Conservation (phyloP, 2,113 vertebrate genomes). For the Sitta europaea region DNA sequence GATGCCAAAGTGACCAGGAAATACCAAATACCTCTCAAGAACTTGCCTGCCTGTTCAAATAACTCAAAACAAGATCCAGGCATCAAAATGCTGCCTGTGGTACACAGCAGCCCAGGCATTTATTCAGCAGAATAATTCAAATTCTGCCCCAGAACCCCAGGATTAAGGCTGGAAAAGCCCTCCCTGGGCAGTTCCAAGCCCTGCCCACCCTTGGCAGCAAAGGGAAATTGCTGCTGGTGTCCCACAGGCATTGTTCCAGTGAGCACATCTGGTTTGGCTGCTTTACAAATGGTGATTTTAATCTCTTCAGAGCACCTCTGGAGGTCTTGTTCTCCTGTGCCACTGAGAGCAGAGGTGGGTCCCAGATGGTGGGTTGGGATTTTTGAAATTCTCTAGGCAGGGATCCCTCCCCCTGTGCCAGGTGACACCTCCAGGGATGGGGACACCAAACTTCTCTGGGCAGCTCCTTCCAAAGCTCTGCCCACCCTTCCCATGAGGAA, state of each 20-base stretch:
- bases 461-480: accelerated
- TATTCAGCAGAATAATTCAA: not conserved
- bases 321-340: too few relatives aligned
- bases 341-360: too few relatives aligned
- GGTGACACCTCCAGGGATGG: not conserved
- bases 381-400: too few relatives aligned
- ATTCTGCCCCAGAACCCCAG: not conserved
- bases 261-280: too few relatives aligned
- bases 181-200: too few relatives aligned
- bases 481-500: accelerated
- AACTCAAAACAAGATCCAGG: not conserved
- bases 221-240: too few relatives aligned
- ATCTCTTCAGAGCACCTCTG: too few relatives aligned
- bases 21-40: not conserved
- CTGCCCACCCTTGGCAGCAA: too few relatives aligned
- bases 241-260: too few relatives aligned
- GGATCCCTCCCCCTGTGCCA: too few relatives aligned
- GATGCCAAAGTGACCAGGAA: not conserved
- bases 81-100: not conserved
- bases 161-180: not conserved
- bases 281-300: too few relatives aligned
- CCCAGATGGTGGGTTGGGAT: too few relatives aligned
- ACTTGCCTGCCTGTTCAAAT: not conserved
- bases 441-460: not conserved
- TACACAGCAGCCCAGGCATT: not conserved